These are phyloP conservation scores for Plectropomus leopardus DNA, from an alignment of 2,113 vertebrate species.

Conservation along the genomic window DNA sequence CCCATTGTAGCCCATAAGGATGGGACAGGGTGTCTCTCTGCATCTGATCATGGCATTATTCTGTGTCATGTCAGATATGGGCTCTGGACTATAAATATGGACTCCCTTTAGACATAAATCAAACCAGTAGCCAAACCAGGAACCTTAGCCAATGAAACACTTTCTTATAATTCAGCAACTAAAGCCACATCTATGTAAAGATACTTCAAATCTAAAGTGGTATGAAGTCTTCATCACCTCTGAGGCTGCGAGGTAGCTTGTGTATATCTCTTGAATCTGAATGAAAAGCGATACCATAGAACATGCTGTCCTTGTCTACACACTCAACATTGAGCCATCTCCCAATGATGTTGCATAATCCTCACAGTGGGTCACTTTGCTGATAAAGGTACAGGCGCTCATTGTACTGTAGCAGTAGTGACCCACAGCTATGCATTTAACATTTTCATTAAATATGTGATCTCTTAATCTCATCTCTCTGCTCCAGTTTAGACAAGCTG, in stretches of 20 bases:
- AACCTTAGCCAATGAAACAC: neutral
- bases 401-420: constrained; percentile 20
- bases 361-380: constrained; percentile 64
- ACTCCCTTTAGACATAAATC: neutral
- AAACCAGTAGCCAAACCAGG: constrained; percentile 1
- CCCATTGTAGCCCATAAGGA: constrained; percentile 29
- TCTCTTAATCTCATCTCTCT: constrained; percentile 43
- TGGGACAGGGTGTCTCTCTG: constrained; percentile 23
- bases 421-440: constrained; percentile 43
- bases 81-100: neutral
- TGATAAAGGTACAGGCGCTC: constrained; percentile 59
- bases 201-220: constrained; percentile 7
- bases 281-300: constrained; percentile 45
- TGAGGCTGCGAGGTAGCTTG: neutral
- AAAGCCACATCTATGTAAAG: neutral
- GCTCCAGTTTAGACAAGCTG: constrained; percentile 15
- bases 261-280: constrained; percentile 19
- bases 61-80: constrained; percentile 29
- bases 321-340: constrained; percentile 61
- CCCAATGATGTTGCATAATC: constrained; percentile 77
- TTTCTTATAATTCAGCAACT: neutral
- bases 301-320: constrained; percentile 46
- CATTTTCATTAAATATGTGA: constrained; percentile 57
- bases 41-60: constrained; percentile 20
- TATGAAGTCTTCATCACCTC: neutral